Conservation (phyloP, 2,113 vertebrate genomes). For the Oryzias celebensis region DNA sequence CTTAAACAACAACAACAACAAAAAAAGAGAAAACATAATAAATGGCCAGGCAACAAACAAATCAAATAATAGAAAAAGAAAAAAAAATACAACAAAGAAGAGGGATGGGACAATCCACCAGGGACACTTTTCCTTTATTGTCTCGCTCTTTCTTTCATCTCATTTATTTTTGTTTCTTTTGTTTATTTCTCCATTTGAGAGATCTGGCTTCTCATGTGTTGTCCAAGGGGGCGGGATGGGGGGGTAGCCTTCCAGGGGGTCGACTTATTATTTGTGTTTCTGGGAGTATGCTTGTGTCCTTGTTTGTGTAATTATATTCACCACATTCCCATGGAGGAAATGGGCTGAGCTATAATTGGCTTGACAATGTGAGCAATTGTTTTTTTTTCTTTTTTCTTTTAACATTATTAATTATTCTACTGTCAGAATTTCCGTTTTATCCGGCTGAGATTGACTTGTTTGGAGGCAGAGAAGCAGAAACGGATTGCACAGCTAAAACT, state of each 20-base stretch:
- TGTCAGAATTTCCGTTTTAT: constrained; percentile 31
- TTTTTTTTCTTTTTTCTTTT: constrained; percentile 29
- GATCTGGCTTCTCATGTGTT: constrained; percentile 68
- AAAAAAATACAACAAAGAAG: constrained; percentile 59
- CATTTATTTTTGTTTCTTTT: constrained; percentile 69
- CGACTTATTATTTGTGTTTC: constrained; percentile 53
- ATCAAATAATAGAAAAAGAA: constrained; percentile 64
- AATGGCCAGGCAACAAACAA: constrained; percentile 69
- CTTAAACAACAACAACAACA: constrained; percentile 67
- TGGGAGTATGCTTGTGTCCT: constrained; percentile 35
- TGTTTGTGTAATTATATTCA: constrained; percentile 68
- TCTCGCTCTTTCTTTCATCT: constrained; percentile 70
- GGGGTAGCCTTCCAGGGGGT: constrained; percentile 51
- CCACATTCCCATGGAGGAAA: constrained; percentile 60
- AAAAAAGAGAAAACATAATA: constrained; percentile 61
- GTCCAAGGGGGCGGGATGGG: constrained; percentile 61
- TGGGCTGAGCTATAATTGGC: constrained; percentile 73
- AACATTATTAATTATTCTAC: constrained; percentile 18
- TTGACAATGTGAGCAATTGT: constrained; percentile 61
- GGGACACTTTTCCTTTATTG: constrained; percentile 64
- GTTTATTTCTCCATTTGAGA: constrained; percentile 73
- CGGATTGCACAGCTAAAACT: neutral
- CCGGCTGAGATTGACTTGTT: constrained; percentile 5
- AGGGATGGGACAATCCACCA: constrained; percentile 61
- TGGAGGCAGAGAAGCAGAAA: constrained; percentile 2